Evolutionary conservation across 2,888 invertebrate species (phyloP).

Genomic region (Agrilus mali): DNA sequence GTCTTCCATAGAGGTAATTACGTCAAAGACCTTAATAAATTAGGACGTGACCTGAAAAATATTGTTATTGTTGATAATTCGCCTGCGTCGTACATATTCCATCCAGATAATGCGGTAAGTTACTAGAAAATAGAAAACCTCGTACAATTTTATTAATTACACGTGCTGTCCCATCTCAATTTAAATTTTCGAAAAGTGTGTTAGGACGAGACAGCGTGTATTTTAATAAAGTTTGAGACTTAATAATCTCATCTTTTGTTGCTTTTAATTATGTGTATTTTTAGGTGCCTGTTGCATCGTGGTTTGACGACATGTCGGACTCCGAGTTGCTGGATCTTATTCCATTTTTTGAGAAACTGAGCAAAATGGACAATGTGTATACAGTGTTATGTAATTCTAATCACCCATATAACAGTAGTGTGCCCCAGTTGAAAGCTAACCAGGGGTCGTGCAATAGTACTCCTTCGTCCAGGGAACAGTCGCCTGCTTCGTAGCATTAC

Average conservation of each 20-base stretch:
- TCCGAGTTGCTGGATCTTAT: conserved; percentile 93
- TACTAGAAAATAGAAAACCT: not conserved
- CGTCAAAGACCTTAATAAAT: conserved; percentile 97
- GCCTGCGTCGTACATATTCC: conserved; percentile 99
- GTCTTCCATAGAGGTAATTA: conserved; percentile 99
- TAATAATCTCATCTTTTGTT: no score
- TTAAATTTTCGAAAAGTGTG: not conserved
- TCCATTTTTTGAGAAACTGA: conserved; percentile 94
- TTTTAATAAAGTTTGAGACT: no score
- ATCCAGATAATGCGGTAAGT: conserved; percentile 99
- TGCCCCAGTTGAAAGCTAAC: conserved; percentile 24
- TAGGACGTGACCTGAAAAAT: conserved; percentile 91
- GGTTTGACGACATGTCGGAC: conserved; percentile 99
- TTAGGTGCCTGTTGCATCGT: conserved; percentile 94
- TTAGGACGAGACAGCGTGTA: no score
- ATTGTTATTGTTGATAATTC: conserved; percentile 99
- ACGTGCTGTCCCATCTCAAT: not conserved
- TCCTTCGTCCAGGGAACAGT: conserved; percentile 13
- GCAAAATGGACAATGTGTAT: conserved; percentile 94
- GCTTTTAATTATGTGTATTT: conserved; percentile 14
- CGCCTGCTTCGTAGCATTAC: conserved; percentile 28
- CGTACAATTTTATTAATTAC: not conserved
- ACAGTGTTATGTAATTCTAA: conserved; percentile 87
- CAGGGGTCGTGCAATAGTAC: conserved; percentile 13
- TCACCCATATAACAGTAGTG: conserved; percentile 57